These are phyloP conservation scores for Candidula unifasciata DNA, from an alignment of 2,888 invertebrate species.

Conservation along the genomic window DNA sequence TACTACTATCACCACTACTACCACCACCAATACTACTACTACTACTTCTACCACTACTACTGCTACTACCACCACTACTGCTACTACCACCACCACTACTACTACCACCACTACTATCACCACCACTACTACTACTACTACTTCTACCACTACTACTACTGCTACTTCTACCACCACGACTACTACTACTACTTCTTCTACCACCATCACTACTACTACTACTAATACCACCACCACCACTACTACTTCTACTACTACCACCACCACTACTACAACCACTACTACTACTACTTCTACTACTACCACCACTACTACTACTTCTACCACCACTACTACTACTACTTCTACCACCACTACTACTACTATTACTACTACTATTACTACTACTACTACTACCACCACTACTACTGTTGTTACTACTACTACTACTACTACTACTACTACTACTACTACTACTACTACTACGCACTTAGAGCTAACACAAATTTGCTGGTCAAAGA, in stretches of 20 bases:
- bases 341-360: constrained; percentile 5
- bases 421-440: constrained; percentile 14
- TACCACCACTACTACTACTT: constrained; percentile 19
- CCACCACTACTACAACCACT: neutral
- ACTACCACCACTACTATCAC: neutral
- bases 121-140: constrained; percentile 14
- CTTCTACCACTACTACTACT: constrained; percentile 2
- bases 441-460: neutral
- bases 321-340: neutral
- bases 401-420: neutral
- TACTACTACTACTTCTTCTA: constrained; percentile 1
- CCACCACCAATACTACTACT: constrained; percentile 15
- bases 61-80: neutral
- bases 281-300: constrained; percentile 27
- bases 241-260: neutral
- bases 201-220: neutral
- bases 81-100: neutral
- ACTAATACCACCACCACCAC: neutral
- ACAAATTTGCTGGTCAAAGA: no score
- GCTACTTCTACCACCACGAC: neutral
- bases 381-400: constrained; percentile 30
- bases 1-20: constrained; percentile 9
- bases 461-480: neutral
- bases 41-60: neutral
- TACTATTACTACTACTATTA: constrained; percentile 20